These are phyloP conservation scores for Plutella xylostella DNA, from an alignment of 2,888 invertebrate genomes.

Conservation along the genomic window DNA sequence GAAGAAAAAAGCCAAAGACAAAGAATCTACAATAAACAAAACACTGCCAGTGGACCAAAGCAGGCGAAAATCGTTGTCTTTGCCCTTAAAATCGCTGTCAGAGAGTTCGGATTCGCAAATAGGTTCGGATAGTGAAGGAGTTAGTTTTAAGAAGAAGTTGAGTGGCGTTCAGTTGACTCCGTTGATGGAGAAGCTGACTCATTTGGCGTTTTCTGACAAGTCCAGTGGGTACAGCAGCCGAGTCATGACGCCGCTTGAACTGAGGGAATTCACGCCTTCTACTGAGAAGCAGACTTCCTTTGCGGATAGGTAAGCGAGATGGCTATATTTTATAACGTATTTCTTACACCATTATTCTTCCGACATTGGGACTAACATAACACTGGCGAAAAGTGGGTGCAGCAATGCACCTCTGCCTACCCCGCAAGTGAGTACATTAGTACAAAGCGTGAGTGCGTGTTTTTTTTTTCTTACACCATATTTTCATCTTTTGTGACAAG, in stretches of 20 bases:
- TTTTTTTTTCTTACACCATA: too few relatives aligned
- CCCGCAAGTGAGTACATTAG: too few relatives aligned
- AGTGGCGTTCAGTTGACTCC: conserved; percentile 82
- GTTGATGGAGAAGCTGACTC: conserved; percentile 83
- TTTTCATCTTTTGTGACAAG: too few relatives aligned
- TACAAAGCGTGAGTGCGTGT: too few relatives aligned
- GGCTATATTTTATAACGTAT: too few relatives aligned
- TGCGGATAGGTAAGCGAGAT: conserved; percentile 38
- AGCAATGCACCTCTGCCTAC: too few relatives aligned
- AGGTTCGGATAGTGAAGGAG: conserved; percentile 38
- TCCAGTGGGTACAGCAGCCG: conserved; percentile 77
- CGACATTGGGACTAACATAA: neutral
- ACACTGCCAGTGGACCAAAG: conserved; percentile 44
- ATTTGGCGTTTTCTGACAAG: conserved; percentile 76
- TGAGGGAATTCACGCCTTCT: conserved; percentile 57
- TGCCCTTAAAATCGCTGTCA: conserved; percentile 79
- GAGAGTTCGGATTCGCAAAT: conserved; percentile 48
- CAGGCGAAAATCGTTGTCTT: conserved; percentile 71
- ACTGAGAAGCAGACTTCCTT: conserved; percentile 48
- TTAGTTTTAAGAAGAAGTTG: conserved; percentile 62
- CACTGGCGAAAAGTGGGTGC: too few relatives aligned
- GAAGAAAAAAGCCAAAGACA: conserved; percentile 36
- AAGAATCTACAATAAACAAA: conserved; percentile 42
- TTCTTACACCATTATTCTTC: too few relatives aligned
- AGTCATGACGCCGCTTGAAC: conserved; percentile 73